Evolutionary conservation across 2,113 vertebrate species (phyloP).

Genomic region (Ariopsis seemanni): DNA sequence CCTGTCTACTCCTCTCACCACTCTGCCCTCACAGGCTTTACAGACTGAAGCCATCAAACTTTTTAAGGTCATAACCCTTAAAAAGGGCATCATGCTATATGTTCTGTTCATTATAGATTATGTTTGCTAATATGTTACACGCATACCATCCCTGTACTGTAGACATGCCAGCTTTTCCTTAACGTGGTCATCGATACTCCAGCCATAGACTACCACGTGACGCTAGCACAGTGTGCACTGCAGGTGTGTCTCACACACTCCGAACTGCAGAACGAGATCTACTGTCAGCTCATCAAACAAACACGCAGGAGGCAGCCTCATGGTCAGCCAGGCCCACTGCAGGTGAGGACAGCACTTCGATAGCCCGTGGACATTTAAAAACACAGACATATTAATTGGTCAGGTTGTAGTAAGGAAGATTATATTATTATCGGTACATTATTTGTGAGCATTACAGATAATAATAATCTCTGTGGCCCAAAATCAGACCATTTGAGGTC

Average conservation of each 20-base stretch:
- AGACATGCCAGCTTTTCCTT: conserved; percentile 98
- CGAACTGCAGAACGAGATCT: conserved; percentile 96
- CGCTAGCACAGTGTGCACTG: conserved; percentile 93
- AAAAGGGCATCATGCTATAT: not conserved
- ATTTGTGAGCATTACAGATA: not conserved
- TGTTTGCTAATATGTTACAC: not conserved
- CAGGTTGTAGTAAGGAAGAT: not conserved
- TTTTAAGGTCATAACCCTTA: conserved; percentile 85
- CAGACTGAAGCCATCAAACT: conserved; percentile 97
- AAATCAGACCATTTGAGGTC: not conserved
- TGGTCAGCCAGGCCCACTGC: conserved; percentile 83
- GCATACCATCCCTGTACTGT: conserved; percentile 36
- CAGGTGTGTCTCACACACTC: conserved; percentile 93
- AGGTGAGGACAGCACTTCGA: conserved; percentile 74
- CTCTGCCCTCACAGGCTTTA: conserved; percentile 91
- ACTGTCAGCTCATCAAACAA: conserved; percentile 96
- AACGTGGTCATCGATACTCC: conserved; percentile 94
- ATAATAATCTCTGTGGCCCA: not conserved
- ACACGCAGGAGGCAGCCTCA: conserved; percentile 84
- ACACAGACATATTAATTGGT: not conserved
- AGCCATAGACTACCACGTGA: conserved; percentile 97
- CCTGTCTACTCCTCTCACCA: conserved; percentile 87
- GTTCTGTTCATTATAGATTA: not conserved
- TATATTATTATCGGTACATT: not conserved
- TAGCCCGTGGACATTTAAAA: not conserved